These are phyloP conservation scores for Hemaris fuciformis DNA, from an alignment of 2,888 invertebrate genomes.

Conservation along the genomic window DNA sequence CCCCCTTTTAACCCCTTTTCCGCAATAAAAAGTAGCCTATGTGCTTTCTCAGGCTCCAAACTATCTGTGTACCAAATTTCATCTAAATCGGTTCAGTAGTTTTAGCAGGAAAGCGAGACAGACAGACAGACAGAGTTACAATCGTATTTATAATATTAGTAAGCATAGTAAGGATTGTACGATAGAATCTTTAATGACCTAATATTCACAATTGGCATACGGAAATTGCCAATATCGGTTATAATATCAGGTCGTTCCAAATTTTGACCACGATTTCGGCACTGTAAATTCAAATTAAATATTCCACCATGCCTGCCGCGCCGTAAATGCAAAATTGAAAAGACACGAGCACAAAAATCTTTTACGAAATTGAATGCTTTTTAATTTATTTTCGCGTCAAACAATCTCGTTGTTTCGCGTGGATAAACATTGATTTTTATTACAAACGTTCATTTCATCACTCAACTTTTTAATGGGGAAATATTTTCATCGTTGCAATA, in stretches of 20 bases:
- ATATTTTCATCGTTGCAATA: not conserved
- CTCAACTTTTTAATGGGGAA: not conserved
- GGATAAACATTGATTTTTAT: slow-evolving; percentile 8
- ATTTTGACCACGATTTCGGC: not conserved
- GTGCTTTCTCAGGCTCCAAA: too few species aligned
- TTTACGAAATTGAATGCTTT: not conserved
- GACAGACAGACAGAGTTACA: too few species aligned
- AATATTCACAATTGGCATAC: too few species aligned
- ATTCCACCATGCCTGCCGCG: not conserved
- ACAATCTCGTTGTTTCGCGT: not conserved
- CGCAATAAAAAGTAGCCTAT: too few species aligned
- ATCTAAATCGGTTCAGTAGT: too few species aligned
- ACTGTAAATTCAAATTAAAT: not conserved
- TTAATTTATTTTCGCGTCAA: slow-evolving; percentile 2
- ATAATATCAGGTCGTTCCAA: too few species aligned
- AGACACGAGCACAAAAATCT: not conserved
- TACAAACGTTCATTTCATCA: slow-evolving; percentile 10
- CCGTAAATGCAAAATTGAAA: not conserved
- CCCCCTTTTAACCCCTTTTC: too few species aligned
- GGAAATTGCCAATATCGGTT: too few species aligned
- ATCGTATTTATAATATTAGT: too few species aligned
- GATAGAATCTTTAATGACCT: not conserved
- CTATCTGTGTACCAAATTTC: too few species aligned
- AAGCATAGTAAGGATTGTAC: too few species aligned
- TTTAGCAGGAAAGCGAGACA: too few species aligned